Percentiles rank a stretch among this genome's conserved stretches.
phyloP scores from a whole-genome alignment of 64 coral and sea anemone genomes.

The Pachyseris speciosa region DNA sequence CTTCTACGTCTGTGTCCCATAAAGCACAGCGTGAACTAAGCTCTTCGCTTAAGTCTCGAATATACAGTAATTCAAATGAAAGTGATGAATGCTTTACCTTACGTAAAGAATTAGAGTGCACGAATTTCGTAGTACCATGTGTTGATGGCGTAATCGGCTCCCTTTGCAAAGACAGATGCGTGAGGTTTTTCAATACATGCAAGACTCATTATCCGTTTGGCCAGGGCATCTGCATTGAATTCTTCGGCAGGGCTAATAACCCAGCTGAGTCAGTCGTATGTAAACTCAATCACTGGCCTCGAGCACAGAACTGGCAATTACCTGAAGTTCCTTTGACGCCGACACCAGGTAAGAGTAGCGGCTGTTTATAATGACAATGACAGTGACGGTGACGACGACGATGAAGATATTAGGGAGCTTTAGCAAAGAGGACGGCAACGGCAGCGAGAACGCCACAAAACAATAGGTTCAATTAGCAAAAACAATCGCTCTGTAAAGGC shows the following conservation, averaged over 20 bases:
- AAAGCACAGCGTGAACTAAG: background rate
- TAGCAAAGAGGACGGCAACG: no score
- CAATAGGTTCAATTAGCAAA: no score
- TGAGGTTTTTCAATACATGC: constrained; percentile 14
- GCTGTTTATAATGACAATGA: no score
- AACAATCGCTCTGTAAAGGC: no score
- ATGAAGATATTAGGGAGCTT: no score
- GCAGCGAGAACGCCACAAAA: no score
- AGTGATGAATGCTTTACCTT: background rate
- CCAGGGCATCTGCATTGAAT: constrained; percentile 9
- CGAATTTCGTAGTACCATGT: background rate
- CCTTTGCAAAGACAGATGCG: constrained; percentile 38
- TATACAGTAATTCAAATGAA: background rate
- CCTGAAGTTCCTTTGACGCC: background rate
- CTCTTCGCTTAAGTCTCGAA: background rate
- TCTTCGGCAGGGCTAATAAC: background rate
- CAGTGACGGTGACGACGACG: no score
- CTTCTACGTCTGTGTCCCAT: background rate
- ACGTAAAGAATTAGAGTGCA: constrained; percentile 3
- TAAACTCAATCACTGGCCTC: constrained; percentile 37
- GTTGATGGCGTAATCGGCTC: background rate
- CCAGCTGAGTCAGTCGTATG: background rate
- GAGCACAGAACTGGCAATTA: constrained; percentile 48
- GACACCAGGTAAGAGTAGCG: background rate
- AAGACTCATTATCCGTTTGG: background rate